These are phyloP conservation scores for Phalangium opilio DNA, from an alignment of 2,888 invertebrate species.

Conservation along the genomic window DNA sequence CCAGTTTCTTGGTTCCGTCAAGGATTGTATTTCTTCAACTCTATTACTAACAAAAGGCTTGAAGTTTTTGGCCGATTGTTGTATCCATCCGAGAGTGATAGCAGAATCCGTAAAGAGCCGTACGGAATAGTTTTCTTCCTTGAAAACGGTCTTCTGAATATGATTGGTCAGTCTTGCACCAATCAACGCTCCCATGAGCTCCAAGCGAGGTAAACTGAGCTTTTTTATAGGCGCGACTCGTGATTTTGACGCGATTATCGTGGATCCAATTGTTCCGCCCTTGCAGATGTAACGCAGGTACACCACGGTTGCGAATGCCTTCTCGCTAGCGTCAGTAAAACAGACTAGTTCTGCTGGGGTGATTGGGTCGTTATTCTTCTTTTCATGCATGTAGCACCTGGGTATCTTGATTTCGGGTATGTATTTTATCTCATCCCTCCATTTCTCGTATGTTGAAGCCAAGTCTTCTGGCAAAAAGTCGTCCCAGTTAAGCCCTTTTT, in stretches of 20 bases:
- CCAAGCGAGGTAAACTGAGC: background rate
- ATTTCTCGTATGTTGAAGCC: too few relatives aligned
- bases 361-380: too few relatives aligned
- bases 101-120: background rate
- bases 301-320: background rate
- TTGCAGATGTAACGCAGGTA: background rate
- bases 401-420: too few relatives aligned
- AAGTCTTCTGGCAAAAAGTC: too few relatives aligned
- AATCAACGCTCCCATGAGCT: background rate
- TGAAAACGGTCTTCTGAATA: background rate
- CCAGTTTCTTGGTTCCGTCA: background rate
- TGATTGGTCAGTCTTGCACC: background rate
- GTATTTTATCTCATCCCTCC: too few relatives aligned
- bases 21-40: background rate
- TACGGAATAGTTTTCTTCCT: too few relatives aligned
- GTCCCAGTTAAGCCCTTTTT: too few relatives aligned
- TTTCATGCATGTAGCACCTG: too few relatives aligned
- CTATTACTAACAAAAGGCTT: background rate
- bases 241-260: background rate
- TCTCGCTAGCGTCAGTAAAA: slow-evolving; percentile 3
- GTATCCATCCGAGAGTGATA: background rate
- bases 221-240: slow-evolving; percentile 2
- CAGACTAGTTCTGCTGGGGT: too few relatives aligned
- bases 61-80: background rate
- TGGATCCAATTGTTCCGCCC: background rate